Conservation (phyloP, 2,888 invertebrate genomes). For the Parnassius apollo region DNA sequence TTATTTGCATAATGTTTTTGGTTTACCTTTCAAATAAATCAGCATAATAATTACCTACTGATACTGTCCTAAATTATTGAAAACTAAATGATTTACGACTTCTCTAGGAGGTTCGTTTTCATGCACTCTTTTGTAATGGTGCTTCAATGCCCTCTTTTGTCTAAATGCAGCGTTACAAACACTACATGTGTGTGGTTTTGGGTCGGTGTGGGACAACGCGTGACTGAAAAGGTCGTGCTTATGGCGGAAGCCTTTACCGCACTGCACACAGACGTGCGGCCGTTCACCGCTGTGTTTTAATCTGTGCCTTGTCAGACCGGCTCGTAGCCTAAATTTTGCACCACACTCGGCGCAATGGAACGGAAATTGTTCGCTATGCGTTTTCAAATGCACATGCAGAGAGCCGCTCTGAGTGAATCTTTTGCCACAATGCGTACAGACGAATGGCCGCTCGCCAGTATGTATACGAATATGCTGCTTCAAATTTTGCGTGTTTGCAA, state of each 20-base stretch:
- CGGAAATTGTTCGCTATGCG: conserved; percentile 80
- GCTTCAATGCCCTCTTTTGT: conserved; percentile 67
- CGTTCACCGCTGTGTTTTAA: conserved; percentile 83
- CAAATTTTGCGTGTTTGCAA: conserved; percentile 82
- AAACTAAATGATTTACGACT: conserved; percentile 23
- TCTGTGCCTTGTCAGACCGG: conserved; percentile 79
- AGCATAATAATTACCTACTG: conserved; percentile 2
- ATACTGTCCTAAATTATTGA: conserved; percentile 17
- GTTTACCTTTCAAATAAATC: background rate
- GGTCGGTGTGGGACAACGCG: conserved; percentile 71
- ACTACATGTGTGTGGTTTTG: conserved; percentile 79
- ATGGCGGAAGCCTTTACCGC: conserved; percentile 80
- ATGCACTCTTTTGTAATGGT: conserved; percentile 67
- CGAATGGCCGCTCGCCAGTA: conserved; percentile 81
- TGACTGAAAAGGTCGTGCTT: conserved; percentile 82
- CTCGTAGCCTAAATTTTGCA: conserved; percentile 81
- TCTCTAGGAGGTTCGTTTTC: conserved; percentile 32
- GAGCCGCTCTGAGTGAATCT: conserved; percentile 85
- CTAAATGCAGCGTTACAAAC: conserved; percentile 80
- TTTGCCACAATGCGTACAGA: conserved; percentile 82
- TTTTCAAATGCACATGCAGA: conserved; percentile 82
- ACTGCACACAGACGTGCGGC: conserved; percentile 80
- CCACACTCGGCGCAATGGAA: conserved; percentile 82
- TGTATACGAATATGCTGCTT: conserved; percentile 82
- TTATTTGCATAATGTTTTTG: background rate